phyloP scores from a whole-genome alignment of 2,797 vertebrate species.

The Gymnothorax reevesii region DNA sequence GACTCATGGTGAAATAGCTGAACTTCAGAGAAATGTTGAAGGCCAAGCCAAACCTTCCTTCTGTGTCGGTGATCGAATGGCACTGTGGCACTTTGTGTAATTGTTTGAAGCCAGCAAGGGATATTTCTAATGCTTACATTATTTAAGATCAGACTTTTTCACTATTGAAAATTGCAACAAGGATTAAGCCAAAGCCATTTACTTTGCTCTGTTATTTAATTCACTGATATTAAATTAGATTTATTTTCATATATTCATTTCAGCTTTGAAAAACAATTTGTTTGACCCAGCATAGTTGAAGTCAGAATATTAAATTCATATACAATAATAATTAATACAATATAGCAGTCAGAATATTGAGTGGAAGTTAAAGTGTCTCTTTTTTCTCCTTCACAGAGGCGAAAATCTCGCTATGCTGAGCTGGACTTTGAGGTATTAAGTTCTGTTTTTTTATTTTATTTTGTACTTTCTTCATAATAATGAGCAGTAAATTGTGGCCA shows the following conservation, averaged over 20 bases:
- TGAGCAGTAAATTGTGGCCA: background rate
- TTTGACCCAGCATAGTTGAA: background rate
- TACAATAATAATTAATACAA: background rate
- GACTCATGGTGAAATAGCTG: slow-evolving; percentile 1
- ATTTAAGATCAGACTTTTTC: background rate
- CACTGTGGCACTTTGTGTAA: background rate
- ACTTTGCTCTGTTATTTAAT: background rate
- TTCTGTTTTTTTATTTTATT: background rate
- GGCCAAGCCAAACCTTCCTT: background rate
- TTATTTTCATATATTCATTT: background rate
- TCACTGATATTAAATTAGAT: background rate
- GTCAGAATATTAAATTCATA: background rate
- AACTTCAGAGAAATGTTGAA: background rate
- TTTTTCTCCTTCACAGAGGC: slow-evolving; percentile 73
- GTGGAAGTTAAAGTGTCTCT: background rate
- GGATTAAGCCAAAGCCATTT: background rate
- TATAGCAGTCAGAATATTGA: background rate
- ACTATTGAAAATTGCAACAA: background rate
- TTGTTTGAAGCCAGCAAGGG: background rate
- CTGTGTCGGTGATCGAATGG: background rate
- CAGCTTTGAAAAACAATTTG: background rate
- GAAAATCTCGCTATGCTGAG: slow-evolving; percentile 97
- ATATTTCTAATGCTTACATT: background rate
- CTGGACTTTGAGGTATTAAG: slow-evolving; percentile 95
- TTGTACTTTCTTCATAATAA: background rate